Percentiles rank a stretch among this genome's conserved stretches.
Conservation (phyloP, 2,797 vertebrate species). For the Chelon auratus region DNA sequence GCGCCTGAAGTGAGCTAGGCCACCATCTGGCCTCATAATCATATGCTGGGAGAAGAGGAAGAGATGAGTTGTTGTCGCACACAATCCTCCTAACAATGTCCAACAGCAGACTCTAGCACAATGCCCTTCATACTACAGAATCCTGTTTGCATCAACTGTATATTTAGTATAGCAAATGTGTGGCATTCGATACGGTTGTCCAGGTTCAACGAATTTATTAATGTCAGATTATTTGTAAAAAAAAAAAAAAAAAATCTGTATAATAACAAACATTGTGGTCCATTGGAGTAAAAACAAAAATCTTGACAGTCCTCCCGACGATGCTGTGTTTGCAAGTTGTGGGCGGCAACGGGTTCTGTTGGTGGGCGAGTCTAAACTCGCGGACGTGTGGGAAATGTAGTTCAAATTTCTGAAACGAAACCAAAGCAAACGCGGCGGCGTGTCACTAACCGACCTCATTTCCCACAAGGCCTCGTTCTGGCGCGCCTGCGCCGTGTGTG, state of each 20-base stretch:
- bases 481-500: slow-evolving; percentile 77
- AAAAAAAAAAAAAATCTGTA: too few species aligned
- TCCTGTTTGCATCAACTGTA: not conserved
- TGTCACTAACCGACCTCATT: slow-evolving; percentile 35
- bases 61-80: slow-evolving; percentile 44
- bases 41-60: slow-evolving; percentile 58
- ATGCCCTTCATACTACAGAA: slow-evolving; percentile 2
- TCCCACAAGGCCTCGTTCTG: slow-evolving; percentile 51
- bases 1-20: slow-evolving; percentile 50
- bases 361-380: slow-evolving; percentile 19
- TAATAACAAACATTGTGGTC: not conserved
- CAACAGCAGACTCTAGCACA: slow-evolving; percentile 2
- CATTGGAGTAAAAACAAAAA: not conserved
- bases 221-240: too few species aligned
- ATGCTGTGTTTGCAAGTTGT: slow-evolving; percentile 42
- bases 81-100: slow-evolving; percentile 5
- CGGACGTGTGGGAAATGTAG: slow-evolving; percentile 60
- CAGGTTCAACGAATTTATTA: not conserved
- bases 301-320: not conserved
- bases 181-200: not conserved
- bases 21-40: slow-evolving; percentile 79
- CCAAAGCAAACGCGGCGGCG: fast-evolving
- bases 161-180: not conserved
- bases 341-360: slow-evolving; percentile 24
- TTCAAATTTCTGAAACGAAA: not conserved